Conservation (phyloP, 2,797 vertebrate species). For the Triplophysa yarkandensis region DNA sequence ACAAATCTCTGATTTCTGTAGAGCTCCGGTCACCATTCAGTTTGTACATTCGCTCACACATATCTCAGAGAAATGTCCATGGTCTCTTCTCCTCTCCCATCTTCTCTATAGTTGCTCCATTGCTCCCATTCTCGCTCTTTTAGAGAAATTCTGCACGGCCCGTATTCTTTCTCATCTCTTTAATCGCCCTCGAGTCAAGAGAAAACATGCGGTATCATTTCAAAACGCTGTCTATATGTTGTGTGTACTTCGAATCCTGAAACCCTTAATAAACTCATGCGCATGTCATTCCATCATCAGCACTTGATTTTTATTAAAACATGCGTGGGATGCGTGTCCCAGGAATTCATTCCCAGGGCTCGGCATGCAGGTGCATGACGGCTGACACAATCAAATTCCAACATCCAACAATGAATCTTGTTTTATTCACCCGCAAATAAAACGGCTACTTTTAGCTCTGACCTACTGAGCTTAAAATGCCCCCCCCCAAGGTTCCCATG, state of each 20-base stretch:
- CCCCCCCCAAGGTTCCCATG: slow-evolving; percentile 33
- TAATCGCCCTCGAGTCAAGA: neutral
- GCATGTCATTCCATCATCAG: slow-evolving; percentile 7
- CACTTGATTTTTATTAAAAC: slow-evolving; percentile 24
- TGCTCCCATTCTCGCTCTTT: neutral
- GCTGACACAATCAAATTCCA: slow-evolving; percentile 43
- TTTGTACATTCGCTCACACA: neutral
- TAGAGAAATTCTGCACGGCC: neutral
- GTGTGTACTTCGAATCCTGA: slow-evolving; percentile 20
- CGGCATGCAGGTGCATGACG: slow-evolving; percentile 54
- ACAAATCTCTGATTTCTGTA: no score
- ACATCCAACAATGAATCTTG: slow-evolving; percentile 44
- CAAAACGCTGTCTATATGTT: slow-evolving; percentile 4
- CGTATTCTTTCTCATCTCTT: slow-evolving; percentile 17
- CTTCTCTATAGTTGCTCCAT: neutral
- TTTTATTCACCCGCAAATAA: slow-evolving; percentile 47
- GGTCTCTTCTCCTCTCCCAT: neutral
- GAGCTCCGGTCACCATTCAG: no score
- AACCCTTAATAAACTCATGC: neutral
- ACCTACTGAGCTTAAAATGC: slow-evolving; percentile 55
- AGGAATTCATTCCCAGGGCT: slow-evolving; percentile 18
- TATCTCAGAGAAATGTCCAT: neutral
- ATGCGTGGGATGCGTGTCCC: slow-evolving; percentile 25
- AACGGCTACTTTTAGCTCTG: slow-evolving; percentile 48
- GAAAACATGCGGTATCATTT: slow-evolving; percentile 32